phyloP scores from a whole-genome alignment of 2,797 vertebrate species.

The Hafferia zeledoni region DNA sequence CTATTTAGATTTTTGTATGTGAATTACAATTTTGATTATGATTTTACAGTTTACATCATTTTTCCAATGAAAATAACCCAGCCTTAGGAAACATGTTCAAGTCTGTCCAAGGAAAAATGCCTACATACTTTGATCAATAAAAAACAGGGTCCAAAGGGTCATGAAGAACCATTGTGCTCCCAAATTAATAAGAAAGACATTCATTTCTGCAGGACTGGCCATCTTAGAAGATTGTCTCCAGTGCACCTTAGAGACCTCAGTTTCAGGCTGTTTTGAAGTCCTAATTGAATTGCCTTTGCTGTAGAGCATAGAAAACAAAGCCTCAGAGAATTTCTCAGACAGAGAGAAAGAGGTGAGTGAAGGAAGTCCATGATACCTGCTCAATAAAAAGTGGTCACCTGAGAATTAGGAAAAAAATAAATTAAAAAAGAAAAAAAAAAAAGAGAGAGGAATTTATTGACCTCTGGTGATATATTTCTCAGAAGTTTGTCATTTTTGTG shows the following conservation, averaged over 20 bases:
- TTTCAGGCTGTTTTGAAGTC: conserved; percentile 23
- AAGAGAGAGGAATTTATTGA: background rate
- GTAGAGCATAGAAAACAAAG: conserved; percentile 8
- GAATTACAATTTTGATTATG: background rate
- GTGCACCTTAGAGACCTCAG: background rate
- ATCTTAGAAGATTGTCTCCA: conserved; percentile 6
- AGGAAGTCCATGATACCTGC: background rate
- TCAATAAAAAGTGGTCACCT: background rate
- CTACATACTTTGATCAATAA: conserved; percentile 23
- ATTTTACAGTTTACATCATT: background rate
- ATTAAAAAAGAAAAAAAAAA: too few species aligned
- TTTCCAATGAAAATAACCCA: conserved; percentile 11
- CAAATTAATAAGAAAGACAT: conserved; percentile 35
- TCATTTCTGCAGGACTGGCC: background rate
- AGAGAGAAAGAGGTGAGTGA: background rate
- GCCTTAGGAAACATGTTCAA: conserved; percentile 2
- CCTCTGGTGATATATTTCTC: background rate
- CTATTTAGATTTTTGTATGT: background rate
- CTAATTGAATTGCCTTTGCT: conserved; percentile 42
- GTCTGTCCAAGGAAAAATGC: background rate
- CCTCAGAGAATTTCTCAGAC: background rate
- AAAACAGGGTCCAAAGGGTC: background rate
- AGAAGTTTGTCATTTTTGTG: background rate
- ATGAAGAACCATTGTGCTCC: background rate
- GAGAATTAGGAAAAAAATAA: background rate